A percentile compares a stretch with the other conserved stretches of the same genome.
Conservation (phyloP, 2,888 invertebrate species). For the Megastigmus dorsalis region DNA sequence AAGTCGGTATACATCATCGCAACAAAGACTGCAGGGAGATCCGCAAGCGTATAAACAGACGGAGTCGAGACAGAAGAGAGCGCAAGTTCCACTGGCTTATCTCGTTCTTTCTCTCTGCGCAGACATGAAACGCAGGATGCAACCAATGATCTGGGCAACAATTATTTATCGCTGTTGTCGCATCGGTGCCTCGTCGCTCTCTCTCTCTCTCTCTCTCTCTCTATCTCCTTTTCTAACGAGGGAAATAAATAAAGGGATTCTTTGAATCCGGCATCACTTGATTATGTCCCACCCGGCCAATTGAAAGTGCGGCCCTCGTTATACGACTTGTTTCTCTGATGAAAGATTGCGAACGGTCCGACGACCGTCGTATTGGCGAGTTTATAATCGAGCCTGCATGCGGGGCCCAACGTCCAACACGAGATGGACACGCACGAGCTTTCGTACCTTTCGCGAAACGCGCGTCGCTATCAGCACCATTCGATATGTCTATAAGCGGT, state of each 20-base stretch:
- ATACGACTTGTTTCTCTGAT: too few species aligned
- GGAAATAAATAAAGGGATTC: conserved; percentile 19
- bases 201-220: neutral
- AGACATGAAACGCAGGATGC: conserved; percentile 70
- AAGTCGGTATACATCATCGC: neutral
- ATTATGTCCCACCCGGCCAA: neutral
- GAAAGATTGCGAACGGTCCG: conserved; percentile 9
- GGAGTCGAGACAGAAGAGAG: neutral
- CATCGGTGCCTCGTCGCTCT: neutral
- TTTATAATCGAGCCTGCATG: conserved; percentile 21
- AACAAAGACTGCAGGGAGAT: neutral
- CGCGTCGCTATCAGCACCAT: too few species aligned
- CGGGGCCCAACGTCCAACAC: neutral
- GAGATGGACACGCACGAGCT: neutral
- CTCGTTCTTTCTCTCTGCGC: conserved; percentile 45
- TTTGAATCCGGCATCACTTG: conserved; percentile 4
- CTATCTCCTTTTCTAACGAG: neutral
- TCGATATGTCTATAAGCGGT: too few species aligned
- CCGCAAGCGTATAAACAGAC: neutral
- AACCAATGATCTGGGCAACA: conserved; percentile 71
- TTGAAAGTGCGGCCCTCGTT: neutral
- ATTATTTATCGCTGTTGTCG: conserved; percentile 73
- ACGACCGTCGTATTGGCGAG: conserved; percentile 3
- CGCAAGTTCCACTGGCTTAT: neutral
- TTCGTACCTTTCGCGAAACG: conserved; percentile 9